Conservation (phyloP, 2,888 invertebrate genomes). For the Amiota communis region DNA sequence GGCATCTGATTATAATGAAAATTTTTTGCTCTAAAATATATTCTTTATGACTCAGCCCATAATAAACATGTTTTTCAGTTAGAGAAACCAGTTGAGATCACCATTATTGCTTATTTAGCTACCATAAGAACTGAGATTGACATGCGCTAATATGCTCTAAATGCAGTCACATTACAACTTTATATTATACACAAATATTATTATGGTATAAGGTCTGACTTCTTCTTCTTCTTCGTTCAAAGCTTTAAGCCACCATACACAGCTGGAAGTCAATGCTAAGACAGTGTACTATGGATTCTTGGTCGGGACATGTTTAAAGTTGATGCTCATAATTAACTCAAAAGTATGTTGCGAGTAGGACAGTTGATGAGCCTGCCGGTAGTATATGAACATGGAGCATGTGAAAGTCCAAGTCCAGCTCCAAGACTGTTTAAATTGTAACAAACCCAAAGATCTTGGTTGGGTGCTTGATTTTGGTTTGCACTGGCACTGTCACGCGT, state of each 20-base stretch:
- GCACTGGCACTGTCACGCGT: slow-evolving; percentile 56
- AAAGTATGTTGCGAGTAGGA: slow-evolving; percentile 41
- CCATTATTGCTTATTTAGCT: slow-evolving; percentile 45
- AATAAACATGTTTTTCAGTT: too few species aligned
- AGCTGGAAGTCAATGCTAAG: slow-evolving; percentile 29
- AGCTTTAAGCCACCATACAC: not conserved
- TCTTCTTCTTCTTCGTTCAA: slow-evolving; percentile 11
- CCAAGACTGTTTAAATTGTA: not conserved
- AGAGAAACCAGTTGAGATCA: slow-evolving; percentile 25
- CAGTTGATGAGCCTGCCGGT: slow-evolving; percentile 47
- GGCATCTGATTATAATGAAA: too few species aligned
- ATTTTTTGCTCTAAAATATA: too few species aligned
- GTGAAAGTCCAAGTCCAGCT: slow-evolving; percentile 6
- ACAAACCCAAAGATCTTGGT: slow-evolving; percentile 10
- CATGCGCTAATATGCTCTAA: slow-evolving; percentile 35
- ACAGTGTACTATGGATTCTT: slow-evolving; percentile 26
- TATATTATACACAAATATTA: slow-evolving; percentile 32
- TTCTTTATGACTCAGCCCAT: too few species aligned
- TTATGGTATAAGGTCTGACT: not conserved
- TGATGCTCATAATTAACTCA: slow-evolving; percentile 69
- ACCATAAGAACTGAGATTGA: not conserved
- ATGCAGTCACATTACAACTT: slow-evolving; percentile 44
- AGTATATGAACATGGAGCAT: not conserved
- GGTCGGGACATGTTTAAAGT: slow-evolving; percentile 21
- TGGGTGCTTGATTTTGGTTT: slow-evolving; percentile 10